Evolutionary conservation across 2,888 invertebrate species (phyloP), one percentile per base, ranked within the genome.

Genomic region (Acrobasis consociella): DNA sequence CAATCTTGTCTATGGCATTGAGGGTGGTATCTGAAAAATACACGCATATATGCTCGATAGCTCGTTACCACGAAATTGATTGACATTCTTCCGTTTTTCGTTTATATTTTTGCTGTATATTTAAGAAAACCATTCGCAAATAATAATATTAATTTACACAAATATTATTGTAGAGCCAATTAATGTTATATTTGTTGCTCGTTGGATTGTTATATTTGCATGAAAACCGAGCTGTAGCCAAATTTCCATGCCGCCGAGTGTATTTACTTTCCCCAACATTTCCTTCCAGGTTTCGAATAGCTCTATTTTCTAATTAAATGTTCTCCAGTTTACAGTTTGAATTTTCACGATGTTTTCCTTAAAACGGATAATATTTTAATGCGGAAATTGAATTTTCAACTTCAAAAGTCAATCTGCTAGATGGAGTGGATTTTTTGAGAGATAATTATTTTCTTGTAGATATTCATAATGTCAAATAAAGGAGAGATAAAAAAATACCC

Each of bases 311-410:
- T 46, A 46, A 46, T 46, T n/a, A 46, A 46, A 46, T 46, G 46
- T 46, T 46, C 42, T 42, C 42, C 46, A 46, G 46, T 13, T 46
- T 46, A 46, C 46, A 46, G 11, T 46, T n/a, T 46, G 46, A 46
- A 46, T 13, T 46, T 46, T 46, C 46, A 46, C 11, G 11, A 42
- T 59, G 5, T 50, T 38, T 59, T 49, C n/a, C 49, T 46, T 49
- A 46, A 51, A 71, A 46, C 13, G 46, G 46, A 46, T 46, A 46
- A 46, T 46, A 46, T 46, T 46, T 46, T 46, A 13, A 46, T 13
- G n/a, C 2, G 46, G 13, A 46, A 46, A 13, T 46, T 46, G 11
- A 46, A 46, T 13, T 46, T 46, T n/a, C 1, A 42, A 11, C 13
- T 42, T 42, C 42, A n/a, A 46, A 46, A 11, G 46, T 46, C n/a